A percentile compares a stretch with the other conserved stretches of the same genome.
These are phyloP conservation scores for Sorex fumeus DNA, from an alignment of 2,113 vertebrate genomes.

Conservation along the genomic window DNA sequence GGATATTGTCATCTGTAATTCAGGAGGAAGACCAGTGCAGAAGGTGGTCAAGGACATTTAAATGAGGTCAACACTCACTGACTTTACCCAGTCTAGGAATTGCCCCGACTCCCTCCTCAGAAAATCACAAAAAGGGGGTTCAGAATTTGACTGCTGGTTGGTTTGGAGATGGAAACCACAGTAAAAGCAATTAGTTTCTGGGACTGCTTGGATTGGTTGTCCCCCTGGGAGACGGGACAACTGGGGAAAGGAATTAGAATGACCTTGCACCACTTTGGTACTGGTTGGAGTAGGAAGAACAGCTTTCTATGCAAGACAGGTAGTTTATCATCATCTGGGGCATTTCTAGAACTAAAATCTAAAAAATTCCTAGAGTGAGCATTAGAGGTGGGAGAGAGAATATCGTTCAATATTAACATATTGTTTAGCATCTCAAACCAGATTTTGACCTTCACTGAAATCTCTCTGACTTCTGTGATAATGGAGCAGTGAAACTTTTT, in stretches of 20 bases:
- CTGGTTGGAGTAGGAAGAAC: slow-evolving; percentile 46
- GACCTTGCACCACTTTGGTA: slow-evolving; percentile 75
- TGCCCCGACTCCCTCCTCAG: neutral
- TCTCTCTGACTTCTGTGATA: slow-evolving; percentile 76
- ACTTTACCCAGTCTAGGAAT: neutral
- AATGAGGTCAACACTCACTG: slow-evolving; percentile 69
- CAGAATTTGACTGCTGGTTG: slow-evolving; percentile 8
- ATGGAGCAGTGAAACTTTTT: slow-evolving; percentile 77
- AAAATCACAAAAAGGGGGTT: neutral
- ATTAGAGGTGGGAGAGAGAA: neutral
- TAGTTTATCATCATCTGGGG: neutral
- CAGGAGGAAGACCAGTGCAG: slow-evolving; percentile 69
- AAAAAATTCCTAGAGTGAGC: slow-evolving; percentile 3
- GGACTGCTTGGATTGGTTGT: slow-evolving; percentile 78
- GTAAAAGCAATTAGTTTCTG: slow-evolving; percentile 84
- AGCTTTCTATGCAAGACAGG: slow-evolving; percentile 45
- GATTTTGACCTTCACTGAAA: slow-evolving; percentile 81
- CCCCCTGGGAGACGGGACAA: slow-evolving; percentile 78
- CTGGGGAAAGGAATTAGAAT: slow-evolving; percentile 80
- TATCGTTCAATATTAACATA: slow-evolving; percentile 48
- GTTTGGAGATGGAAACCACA: slow-evolving; percentile 60
- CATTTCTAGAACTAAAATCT: slow-evolving; percentile 60
- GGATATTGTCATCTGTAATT: slow-evolving; percentile 83
- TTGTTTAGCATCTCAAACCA: slow-evolving; percentile 60
- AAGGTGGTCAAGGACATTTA: slow-evolving; percentile 67